Percentiles rank a stretch among this genome's conserved stretches.
Evolutionary conservation across 2,113 vertebrate genomes (phyloP).

Genomic region (Myotis lucifugus): DNA sequence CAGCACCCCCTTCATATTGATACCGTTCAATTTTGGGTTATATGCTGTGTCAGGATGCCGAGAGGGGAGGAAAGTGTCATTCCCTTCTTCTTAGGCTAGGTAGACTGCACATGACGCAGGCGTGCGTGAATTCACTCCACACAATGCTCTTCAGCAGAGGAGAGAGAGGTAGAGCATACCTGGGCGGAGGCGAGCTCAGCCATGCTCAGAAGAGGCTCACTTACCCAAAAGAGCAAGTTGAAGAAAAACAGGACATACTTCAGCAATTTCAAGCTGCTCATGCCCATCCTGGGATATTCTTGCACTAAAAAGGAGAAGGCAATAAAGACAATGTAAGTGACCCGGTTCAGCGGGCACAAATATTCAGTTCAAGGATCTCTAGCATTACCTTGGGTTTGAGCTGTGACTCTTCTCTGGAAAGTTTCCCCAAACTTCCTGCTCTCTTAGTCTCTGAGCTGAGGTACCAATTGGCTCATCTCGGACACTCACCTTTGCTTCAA

Average conservation of each 20-base stretch:
- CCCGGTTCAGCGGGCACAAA: neutral
- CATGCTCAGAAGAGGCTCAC: constrained; percentile 30
- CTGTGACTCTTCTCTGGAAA: neutral
- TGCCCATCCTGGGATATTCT: constrained; percentile 68
- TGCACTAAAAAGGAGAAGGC: constrained; percentile 53
- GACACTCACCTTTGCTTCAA: constrained; percentile 22
- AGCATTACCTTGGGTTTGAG: neutral
- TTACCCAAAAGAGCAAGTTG: constrained; percentile 84
- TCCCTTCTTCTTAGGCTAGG: neutral
- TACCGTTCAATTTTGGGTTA: neutral
- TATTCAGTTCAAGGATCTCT: neutral
- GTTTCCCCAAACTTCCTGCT: neutral
- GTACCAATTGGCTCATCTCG: neutral
- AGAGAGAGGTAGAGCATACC: neutral
- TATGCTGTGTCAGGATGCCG: neutral
- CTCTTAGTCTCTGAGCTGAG: neutral
- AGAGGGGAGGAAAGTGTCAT: neutral
- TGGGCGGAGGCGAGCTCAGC: neutral
- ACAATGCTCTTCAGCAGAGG: neutral
- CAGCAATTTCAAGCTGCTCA: constrained; percentile 75
- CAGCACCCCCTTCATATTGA: neutral
- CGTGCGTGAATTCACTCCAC: neutral
- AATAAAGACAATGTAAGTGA: neutral
- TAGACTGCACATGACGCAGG: neutral
- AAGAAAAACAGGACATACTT: constrained; percentile 82